Conservation (phyloP, 2,797 vertebrate species). For the Setipinna tenuifilis region DNA sequence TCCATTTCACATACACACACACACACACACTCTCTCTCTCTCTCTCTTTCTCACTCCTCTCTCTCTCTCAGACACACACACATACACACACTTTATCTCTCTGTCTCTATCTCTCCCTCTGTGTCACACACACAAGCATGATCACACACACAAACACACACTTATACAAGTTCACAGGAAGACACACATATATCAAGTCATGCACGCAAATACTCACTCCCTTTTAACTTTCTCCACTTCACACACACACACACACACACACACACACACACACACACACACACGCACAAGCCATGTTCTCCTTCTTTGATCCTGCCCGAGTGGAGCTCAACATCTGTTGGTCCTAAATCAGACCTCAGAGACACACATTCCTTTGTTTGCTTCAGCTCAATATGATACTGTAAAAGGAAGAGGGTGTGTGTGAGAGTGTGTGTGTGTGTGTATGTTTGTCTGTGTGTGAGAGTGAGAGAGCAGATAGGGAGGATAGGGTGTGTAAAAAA, state of each 20-base stretch:
- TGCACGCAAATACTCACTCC: conserved; percentile 41
- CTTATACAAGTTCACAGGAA: not conserved
- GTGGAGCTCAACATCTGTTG: conserved; percentile 68
- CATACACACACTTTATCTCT: not conserved
- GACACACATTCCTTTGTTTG: conserved; percentile 62
- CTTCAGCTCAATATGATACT: conserved; percentile 47
- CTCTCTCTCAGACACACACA: not conserved
- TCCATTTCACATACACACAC: too few relatives aligned
- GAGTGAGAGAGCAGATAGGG: not conserved
- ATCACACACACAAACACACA: too few relatives aligned
- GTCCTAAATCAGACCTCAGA: conserved; percentile 56
- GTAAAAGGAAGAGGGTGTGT: conserved; percentile 34
- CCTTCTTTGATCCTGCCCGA: conserved; percentile 62
- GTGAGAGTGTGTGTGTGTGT: not conserved
- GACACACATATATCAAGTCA: conserved; percentile 11
- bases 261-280: conserved; percentile 33
- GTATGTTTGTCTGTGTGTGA: not conserved
- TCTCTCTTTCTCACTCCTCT: too few relatives aligned
- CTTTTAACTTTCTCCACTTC: not conserved
- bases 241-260: conserved; percentile 32
- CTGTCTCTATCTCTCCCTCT: too few relatives aligned
- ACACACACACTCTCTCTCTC: not conserved
- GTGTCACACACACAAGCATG: too few relatives aligned
- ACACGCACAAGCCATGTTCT: not conserved
- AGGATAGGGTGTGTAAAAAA: too few relatives aligned